Base-by-base conservation (phyloP, 2,888 invertebrate species). In the Parthenolecanium corni region DNA sequence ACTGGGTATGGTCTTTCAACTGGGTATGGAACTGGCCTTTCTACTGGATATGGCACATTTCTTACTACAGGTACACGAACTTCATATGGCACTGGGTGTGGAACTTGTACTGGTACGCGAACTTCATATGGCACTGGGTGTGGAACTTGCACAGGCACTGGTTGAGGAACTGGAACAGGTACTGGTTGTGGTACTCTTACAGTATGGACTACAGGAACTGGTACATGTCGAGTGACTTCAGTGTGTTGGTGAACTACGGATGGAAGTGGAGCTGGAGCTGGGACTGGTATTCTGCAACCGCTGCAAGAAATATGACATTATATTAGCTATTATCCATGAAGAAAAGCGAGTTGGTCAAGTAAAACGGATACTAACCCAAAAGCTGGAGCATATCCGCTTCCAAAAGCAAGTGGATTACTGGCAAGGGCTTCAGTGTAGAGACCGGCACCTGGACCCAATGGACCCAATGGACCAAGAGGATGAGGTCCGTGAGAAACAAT, bases 101-200 rank as follows among this genome's bases (percentile, higher is more conserved):
- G 69, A 12, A 69, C 68, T 65, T 70, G 70, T 24, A 63, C 54
- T 14, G 63, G 46, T 20, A 54, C 52, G 36, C 47, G 63, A 24
- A 52, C 52, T 23, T 67, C 67, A 9, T 69, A 67, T 18, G 68
- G 67, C 40, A 67, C 66, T n/a, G 69, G 67, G 36, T 6, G 61
- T 49, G 49, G 36, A 11, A 67, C 65, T 31, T 65, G 65, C 24
- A 65, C 67, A 6, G 68, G 68, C 40, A 67, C 57, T 14, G 66
- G 82, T 62, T 86, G 82, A 61, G 85, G 83, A 52, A 85, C 81
- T 1, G 79, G 72, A 1, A 85, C 80, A 69, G n/a, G n/a, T 31
- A 9, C 31, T 31, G 31, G 31, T 4, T 31, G 9, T 47, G 64
- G 64, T 51, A 65, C 63, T 58, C 67, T 12, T 65, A 65, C 44